Evolutionary conservation across 2,888 invertebrate species (phyloP).

Genomic region (Gasteruption jaculator): DNA sequence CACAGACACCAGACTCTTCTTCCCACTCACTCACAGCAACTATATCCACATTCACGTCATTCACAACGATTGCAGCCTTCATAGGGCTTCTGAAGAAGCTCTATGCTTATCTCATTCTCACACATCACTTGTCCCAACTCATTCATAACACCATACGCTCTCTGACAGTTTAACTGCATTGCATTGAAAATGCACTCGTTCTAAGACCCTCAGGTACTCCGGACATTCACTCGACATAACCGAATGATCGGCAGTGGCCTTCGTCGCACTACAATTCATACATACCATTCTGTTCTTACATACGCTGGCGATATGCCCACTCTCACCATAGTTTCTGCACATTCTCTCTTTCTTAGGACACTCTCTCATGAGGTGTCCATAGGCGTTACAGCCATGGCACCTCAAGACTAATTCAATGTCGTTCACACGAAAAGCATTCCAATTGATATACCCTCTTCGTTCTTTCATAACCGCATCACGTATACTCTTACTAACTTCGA

Average conservation of each 20-base stretch:
- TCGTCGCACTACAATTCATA: conserved; percentile 4
- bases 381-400: conserved; percentile 11
- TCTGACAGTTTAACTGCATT: conserved; percentile 13
- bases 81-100: neutral
- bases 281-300: conserved; percentile 5
- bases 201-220: conserved; percentile 2
- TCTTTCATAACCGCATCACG: neutral
- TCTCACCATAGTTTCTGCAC: conserved; percentile 9
- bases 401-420: conserved; percentile 2
- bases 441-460: conserved; percentile 2
- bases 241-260: too few relatives aligned
- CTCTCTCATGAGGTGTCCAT: conserved; percentile 10
- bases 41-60: conserved; percentile 8
- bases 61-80: conserved; percentile 15
- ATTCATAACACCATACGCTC: conserved; percentile 2
- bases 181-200: neutral
- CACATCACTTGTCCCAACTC: neutral
- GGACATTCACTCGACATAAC: conserved; percentile 4
- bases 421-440: conserved; percentile 3
- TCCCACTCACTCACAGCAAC: conserved; percentile 12
- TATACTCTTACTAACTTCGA: neutral
- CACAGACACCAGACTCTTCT: conserved; percentile 17
- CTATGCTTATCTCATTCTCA: conserved; percentile 5
- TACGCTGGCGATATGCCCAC: neutral
- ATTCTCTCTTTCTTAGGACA: conserved; percentile 5